phyloP scores from a whole-genome alignment of 1,140 invertebrate species.

The Philotrypesis tridentata region DNA sequence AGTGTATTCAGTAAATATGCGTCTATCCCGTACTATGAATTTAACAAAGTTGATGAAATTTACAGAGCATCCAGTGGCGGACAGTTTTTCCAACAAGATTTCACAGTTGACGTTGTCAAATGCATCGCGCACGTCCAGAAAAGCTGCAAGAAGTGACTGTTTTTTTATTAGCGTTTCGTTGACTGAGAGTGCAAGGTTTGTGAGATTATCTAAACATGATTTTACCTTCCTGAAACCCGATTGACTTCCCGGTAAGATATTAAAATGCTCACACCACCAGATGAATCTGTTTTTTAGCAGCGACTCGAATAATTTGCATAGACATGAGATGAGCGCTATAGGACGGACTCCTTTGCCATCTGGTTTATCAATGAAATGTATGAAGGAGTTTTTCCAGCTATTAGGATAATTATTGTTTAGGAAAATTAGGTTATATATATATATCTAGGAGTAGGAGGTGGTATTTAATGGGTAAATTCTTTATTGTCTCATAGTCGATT shows the following conservation, averaged over 20 bases:
- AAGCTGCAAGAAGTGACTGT: background rate
- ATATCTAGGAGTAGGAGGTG: background rate
- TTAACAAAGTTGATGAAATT: background rate
- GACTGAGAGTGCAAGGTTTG: background rate
- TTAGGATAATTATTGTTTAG: background rate
- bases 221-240: background rate
- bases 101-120: conserved; percentile 19
- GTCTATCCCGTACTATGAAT: background rate
- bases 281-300: background rate
- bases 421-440: conserved; percentile 28
- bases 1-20: background rate
- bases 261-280: background rate
- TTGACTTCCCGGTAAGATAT: too few species aligned
- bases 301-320: conserved; percentile 7
- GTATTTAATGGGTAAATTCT: background rate
- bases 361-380: conserved; percentile 22
- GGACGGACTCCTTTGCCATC: conserved; percentile 1
- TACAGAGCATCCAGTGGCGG: background rate
- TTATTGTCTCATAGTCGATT: background rate
- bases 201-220: background rate
- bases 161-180: background rate
- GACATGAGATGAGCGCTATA: conserved; percentile 16
- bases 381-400: background rate
- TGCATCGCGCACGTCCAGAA: conserved; percentile 11
- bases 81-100: background rate